Base-by-base conservation (phyloP, 2,888 invertebrate genomes). In the Drosophila multiciliata region DNA sequence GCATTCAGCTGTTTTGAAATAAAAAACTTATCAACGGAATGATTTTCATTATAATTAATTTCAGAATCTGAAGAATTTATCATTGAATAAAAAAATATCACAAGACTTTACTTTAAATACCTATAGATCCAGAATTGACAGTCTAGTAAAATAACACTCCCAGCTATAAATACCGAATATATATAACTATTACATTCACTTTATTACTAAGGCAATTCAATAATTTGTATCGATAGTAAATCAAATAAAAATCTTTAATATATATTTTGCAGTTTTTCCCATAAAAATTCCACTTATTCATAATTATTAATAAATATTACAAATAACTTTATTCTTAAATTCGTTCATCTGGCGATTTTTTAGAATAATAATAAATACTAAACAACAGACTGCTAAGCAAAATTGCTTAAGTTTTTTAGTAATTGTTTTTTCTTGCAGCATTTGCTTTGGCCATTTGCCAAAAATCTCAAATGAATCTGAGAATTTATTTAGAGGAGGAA, bases 371-470 rank as follows among this genome's bases (percentile, higher is more conserved):
- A 58, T 72, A 75, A 67, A 63, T 61, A 66, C n/a, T 54, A 66
- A 62, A 48, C 59, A 70, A 35, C 54, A 60, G 65, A 58, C 58
- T 52, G 54, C 58, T 62, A 40, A 59, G 50, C 58, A 57, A 71
- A 23, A 50, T 55, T 17, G 26, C 20, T 59, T 52, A 8, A 26
- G 54, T 35, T 60, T 49, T 57, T 36, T 33, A 26, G 12, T 38
- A 48, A 57, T 48, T 23, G 15, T 9, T 45, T 49, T 62, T 62
- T 32, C 11, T 26, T 45, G 58, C 49, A 53, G 57, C 45, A 68
- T 70, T 59, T 60, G 60, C 53, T 49, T 80, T 80, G 78, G 78
- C 77, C 7, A 26, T 4, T 8, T 12, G 78, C 78, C 78, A 78
- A 80, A 73, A 53, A 66, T 54, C 54, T 57, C 66, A 63, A 55